phyloP scores from a whole-genome alignment of 1,140 invertebrate genomes.

The Caligus rogercresseyi region DNA sequence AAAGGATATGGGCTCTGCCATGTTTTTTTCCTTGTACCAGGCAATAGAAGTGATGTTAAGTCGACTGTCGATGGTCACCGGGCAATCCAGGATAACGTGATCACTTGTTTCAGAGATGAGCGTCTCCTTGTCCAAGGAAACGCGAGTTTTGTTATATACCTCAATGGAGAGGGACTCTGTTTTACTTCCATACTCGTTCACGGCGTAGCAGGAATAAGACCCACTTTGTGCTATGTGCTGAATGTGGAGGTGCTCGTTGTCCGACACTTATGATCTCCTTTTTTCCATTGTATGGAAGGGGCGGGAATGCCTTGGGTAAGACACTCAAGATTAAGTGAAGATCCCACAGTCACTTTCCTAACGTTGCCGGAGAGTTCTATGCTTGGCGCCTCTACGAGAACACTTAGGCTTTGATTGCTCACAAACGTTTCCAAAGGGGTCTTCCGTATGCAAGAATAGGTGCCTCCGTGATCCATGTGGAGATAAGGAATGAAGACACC shows the following conservation, averaged over 20 bases:
- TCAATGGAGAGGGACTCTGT: background rate
- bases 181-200: conserved; percentile 19
- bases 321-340: background rate
- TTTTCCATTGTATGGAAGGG: conserved; percentile 2
- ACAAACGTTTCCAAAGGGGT: background rate
- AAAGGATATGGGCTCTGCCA: background rate
- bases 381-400: background rate
- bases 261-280: background rate
- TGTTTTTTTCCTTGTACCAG: background rate
- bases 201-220: conserved; percentile 11
- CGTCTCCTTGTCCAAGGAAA: background rate
- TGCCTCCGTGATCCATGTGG: background rate
- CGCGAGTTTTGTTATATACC: conserved; percentile 5
- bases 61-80: background rate
- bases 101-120: background rate
- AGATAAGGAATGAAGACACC: conserved; percentile 12
- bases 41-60: background rate
- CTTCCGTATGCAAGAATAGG: background rate
- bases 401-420: background rate
- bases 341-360: background rate
- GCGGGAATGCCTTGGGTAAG: background rate
- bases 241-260: background rate
- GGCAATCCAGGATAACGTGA: conserved; percentile 1
- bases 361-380: background rate
- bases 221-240: background rate